Evolutionary conservation across 2,888 invertebrate genomes (phyloP).

Genomic region (Chymomyza amoena): DNA sequence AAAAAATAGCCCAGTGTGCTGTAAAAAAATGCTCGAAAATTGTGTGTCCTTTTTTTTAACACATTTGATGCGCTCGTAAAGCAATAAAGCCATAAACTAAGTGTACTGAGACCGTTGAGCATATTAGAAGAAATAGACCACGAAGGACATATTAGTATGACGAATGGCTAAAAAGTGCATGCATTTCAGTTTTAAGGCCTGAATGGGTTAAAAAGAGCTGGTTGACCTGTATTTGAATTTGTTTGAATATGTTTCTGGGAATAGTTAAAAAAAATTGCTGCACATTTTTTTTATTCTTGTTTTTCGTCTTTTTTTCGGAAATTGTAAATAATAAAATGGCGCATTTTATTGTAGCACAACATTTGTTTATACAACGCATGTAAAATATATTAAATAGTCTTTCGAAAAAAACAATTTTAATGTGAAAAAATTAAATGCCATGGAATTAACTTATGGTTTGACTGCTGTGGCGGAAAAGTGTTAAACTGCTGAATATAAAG

Average conservation of each 20-base stretch:
- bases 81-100: slow-evolving; percentile 66
- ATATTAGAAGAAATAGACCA: slow-evolving; percentile 64
- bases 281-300: neutral
- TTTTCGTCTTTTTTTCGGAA: slow-evolving; percentile 23
- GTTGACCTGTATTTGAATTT: slow-evolving; percentile 23
- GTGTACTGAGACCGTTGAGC: slow-evolving; percentile 12
- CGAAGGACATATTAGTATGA: slow-evolving; percentile 12
- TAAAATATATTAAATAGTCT: neutral
- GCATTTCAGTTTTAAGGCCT: slow-evolving; percentile 21
- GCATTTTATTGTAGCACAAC: neutral
- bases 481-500: slow-evolving; percentile 59
- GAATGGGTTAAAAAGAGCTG: slow-evolving; percentile 54
- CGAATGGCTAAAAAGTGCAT: slow-evolving; percentile 61
- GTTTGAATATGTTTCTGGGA: slow-evolving; percentile 26
- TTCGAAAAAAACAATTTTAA: slow-evolving; percentile 5
- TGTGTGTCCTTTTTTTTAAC: neutral
- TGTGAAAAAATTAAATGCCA: slow-evolving; percentile 19
- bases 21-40: neutral
- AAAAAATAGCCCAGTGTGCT: slow-evolving; percentile 36
- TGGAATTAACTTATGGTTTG: slow-evolving; percentile 30
- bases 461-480: slow-evolving; percentile 53
- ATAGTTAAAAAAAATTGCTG: neutral
- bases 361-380: neutral
- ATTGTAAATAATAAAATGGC: slow-evolving; percentile 31
- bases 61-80: slow-evolving; percentile 50